Base-by-base conservation (phyloP, 2,113 vertebrate genomes). In the Polyodon spathula region DNA sequence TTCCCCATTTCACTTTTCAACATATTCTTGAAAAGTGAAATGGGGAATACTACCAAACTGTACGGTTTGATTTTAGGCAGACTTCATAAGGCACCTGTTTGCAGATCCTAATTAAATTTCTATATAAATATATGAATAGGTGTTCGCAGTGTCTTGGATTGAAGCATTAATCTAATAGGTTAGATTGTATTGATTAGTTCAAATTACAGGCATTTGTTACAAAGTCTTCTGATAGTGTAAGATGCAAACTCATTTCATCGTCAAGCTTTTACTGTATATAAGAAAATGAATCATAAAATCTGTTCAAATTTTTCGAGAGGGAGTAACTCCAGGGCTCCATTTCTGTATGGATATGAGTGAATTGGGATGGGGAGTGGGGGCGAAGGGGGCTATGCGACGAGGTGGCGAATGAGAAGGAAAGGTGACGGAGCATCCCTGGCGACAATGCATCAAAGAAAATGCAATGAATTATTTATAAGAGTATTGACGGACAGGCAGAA, bases 1-100 rank as follows among this genome's bases (percentile, higher is more conserved):
- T 27, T 27, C 27, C 27, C 27, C 27, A 27, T 27, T 27, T 27
- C 27, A 27, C 27, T 27, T 27, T 27, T 27, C 27, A 27, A 27
- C 27, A 27, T 27, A 27, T 27, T 27, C 27, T 27, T 27, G 2
- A n/a, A n/a, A n/a, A n/a, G n/a, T n/a, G n/a, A n/a, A n/a, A n/a
- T n/a, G n/a, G n/a, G n/a, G n/a, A n/a, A n/a, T 3, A 27, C 27
- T 27, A 27, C 3, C 1, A 27, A 27, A 27, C 27, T 27, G 27
- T 27, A 27, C 3, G 27, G 27, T 27, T 27, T 27, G 12, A 50
- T 6, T 56, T 37, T 14, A 1, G 40, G 51, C 16, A 37, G 17
- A n/a, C 14, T 5, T n/a, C 48, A n/a, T 50, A 50, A 14, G 88
- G 84, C 82, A 86, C 81, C 86, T 84, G 82, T 84, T 89, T 82